Conservation (phyloP, 1,140 invertebrate genomes). For the Reticulitermes speratus region DNA sequence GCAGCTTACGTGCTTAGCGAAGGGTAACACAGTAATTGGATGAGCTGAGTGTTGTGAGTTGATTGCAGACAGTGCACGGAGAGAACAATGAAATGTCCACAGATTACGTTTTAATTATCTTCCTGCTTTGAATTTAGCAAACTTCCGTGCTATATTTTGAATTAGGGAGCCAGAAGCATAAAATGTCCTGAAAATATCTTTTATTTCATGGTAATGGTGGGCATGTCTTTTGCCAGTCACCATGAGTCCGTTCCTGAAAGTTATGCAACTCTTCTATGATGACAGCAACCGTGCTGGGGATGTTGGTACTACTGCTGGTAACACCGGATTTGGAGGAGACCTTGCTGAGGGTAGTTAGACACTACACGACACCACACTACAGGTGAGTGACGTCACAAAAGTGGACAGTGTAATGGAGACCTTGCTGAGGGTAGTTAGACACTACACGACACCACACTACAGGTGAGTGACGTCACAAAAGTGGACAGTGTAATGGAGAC, state of each 20-base stretch:
- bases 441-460: constrained; percentile 27
- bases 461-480: background rate
- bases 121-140: no score
- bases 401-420: constrained; percentile 24
- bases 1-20: no score
- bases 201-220: no score
- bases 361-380: constrained; percentile 27
- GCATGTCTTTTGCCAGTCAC: background rate
- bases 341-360: constrained; percentile 34
- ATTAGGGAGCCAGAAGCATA: no score
- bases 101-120: no score
- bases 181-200: no score
- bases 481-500: constrained; percentile 24
- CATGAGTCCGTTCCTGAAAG: constrained; percentile 39
- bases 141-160: no score
- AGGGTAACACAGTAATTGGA: no score
- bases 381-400: background rate
- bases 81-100: no score
- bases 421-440: constrained; percentile 34
- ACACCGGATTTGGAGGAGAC: constrained; percentile 39
- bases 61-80: no score
- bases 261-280: constrained; percentile 39
- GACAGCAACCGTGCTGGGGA: constrained; percentile 38
- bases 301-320: constrained; percentile 36
- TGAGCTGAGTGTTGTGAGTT: no score